Evolutionary conservation across 2,797 vertebrate genomes (phyloP).

Genomic region (Xiphorhynchus erythropygius): DNA sequence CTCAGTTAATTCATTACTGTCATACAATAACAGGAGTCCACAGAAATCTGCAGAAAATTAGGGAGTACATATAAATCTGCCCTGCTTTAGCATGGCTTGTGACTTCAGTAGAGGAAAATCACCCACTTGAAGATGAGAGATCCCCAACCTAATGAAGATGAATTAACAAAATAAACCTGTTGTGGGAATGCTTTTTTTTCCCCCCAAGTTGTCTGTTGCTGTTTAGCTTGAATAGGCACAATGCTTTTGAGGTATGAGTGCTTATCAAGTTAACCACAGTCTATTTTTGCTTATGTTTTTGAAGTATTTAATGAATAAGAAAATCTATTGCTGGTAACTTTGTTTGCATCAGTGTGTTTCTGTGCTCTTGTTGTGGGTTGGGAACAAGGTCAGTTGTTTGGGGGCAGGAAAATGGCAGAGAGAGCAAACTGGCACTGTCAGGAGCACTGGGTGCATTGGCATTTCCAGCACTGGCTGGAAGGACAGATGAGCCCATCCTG

Average conservation of each 20-base stretch:
- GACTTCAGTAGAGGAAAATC: background rate
- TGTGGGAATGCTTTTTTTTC: background rate
- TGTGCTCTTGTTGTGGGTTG: background rate
- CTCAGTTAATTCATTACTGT: background rate
- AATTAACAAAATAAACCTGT: background rate
- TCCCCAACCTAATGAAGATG: background rate
- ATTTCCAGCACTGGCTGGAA: background rate
- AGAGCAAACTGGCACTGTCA: background rate
- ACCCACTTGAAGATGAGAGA: conserved; percentile 15
- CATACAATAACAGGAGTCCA: background rate
- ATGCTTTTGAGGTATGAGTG: background rate
- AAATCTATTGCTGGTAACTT: background rate
- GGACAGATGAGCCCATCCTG: background rate
- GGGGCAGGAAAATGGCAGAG: background rate
- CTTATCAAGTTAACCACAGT: conserved; percentile 31
- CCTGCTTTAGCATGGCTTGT: background rate
- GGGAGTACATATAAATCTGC: background rate
- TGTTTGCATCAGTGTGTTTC: background rate
- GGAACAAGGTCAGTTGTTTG: background rate
- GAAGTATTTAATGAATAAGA: background rate
- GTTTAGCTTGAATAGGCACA: conserved; percentile 27
- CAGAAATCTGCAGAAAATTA: conserved; percentile 56
- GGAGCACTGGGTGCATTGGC: background rate
- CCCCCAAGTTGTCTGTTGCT: background rate
- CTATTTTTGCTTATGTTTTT: conserved; percentile 5